Base-by-base conservation (phyloP, 2,888 invertebrate species). In the Pyrocoelia pectoralis region DNA sequence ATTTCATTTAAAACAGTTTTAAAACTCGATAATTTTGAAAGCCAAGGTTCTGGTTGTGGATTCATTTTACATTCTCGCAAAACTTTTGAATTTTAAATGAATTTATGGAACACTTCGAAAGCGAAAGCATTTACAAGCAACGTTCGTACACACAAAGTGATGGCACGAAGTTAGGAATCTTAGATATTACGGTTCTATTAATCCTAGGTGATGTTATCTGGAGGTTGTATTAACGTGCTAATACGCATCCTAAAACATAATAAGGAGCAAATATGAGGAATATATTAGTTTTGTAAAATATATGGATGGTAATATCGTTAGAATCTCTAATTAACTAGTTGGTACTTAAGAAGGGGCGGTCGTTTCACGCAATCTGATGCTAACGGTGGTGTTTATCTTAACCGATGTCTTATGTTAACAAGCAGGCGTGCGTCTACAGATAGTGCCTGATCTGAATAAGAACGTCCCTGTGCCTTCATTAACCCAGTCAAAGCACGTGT, bases 401-500 rank as follows among this genome's bases (percentile, higher is more conserved):
- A 56, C 53, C 61, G 51, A 60, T 62, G 68, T 66, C 68, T 68
- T 68, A 66, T 66, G 65, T 68, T 62, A 63, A 63, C 62, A 66
- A 54, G 65, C 68, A 68, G 17, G 54, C 68, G 62, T 66, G 65
- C 68, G 68, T 66, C 65, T 56, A 68, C 58, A 66, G 68, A 68
- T 68, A 68, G 59, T 46, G 50, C 56, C 55, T 65, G 65, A 59
- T 66, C 65, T 68, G 66, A 68, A 68, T 66, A 63, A 61, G 63
- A 59, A 68, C 65, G 63, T 59, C 24, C 51, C 63, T 55, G 43
- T 40, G 53, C 68, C 57, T 63, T 64, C 66, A 66, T 68, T 66
- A 67, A 56, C 64, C 56, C 15, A 67, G 64, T 66, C 55, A 51
- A 64, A 70, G 62, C 53, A 65, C 66, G 68, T 70, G 71, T 71